phyloP scores from a whole-genome alignment of 1,140 invertebrate species.

The Portunus trituberculatus region DNA sequence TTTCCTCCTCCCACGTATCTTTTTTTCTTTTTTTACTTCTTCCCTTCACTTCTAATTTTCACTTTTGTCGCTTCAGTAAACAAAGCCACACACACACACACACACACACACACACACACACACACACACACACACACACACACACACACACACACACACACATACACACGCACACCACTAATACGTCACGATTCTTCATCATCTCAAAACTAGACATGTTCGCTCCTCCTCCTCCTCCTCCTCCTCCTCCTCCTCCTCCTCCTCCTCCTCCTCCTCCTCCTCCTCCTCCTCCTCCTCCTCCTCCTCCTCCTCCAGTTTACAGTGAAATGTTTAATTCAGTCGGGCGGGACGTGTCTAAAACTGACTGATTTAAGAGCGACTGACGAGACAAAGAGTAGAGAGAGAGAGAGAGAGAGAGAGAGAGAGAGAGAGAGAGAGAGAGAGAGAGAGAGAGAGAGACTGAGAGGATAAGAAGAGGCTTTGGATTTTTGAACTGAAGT shows the following conservation, averaged over 20 bases:
- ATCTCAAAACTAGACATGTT: too few relatives aligned
- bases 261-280: slow-evolving; percentile 16
- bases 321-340: slow-evolving; percentile 24
- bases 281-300: neutral
- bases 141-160: too few relatives aligned
- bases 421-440: slow-evolving; percentile 20
- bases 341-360: neutral
- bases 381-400: neutral
- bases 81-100: too few relatives aligned
- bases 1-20: too few relatives aligned
- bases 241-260: neutral
- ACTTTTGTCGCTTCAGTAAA: too few relatives aligned
- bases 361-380: neutral
- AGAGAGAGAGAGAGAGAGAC: slow-evolving; percentile 37
- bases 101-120: too few relatives aligned
- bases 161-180: neutral
- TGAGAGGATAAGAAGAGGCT: neutral
- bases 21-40: neutral
- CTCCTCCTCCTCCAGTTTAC: neutral
- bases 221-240: neutral
- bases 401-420: slow-evolving; percentile 8
- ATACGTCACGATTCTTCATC: too few relatives aligned
- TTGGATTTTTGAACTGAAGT: too few relatives aligned
- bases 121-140: neutral
- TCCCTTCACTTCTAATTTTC: neutral